Conservation (phyloP, 2,888 invertebrate species). For the Bugula neritina region DNA sequence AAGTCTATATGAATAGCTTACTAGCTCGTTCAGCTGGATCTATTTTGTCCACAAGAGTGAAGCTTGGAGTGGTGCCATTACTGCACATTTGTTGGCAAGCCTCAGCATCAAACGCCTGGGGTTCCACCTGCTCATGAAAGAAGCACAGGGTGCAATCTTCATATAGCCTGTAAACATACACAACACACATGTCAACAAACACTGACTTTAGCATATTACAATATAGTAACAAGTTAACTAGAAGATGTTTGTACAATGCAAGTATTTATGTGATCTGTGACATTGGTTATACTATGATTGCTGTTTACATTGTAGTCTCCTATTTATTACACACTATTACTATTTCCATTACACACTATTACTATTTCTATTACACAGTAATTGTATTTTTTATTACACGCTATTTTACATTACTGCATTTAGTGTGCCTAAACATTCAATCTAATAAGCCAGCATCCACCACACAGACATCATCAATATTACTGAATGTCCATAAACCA, state of each 20-base stretch:
- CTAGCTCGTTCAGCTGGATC: neutral
- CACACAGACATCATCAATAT: too few species aligned
- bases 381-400: too few species aligned
- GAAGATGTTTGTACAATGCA: too few species aligned
- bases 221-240: too few species aligned
- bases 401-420: too few species aligned
- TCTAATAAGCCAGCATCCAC: too few species aligned
- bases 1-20: too few species aligned
- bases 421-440: too few species aligned
- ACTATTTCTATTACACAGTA: neutral
- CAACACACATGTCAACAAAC: neutral
- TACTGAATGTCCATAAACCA: too few species aligned
- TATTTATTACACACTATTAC: neutral
- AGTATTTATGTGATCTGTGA: neutral
- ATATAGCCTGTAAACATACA: constrained; percentile 2
- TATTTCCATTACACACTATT: neutral
- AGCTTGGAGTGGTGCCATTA: neutral
- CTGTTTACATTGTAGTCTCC: neutral
- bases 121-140: neutral
- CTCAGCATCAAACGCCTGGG: neutral
- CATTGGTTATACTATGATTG: neutral
- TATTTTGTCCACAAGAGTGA: neutral
- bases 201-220: too few species aligned
- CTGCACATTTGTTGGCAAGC: neutral
- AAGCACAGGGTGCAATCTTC: neutral